These are phyloP conservation scores for Virgularia gustaviana DNA, from an alignment of 92 coral and sea anemone species.

Conservation along the genomic window DNA sequence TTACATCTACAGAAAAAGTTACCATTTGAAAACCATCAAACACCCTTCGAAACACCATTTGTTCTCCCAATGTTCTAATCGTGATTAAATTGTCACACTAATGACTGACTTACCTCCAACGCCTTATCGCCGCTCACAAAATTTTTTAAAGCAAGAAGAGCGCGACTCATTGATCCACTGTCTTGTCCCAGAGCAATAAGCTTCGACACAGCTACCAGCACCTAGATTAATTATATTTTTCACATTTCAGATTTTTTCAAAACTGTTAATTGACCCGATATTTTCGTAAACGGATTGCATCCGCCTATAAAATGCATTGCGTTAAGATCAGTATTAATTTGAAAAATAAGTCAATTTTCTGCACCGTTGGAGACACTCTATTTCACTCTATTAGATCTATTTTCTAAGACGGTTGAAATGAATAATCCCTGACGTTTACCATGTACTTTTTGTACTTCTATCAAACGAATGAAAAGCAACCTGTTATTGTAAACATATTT, in stretches of 20 bases:
- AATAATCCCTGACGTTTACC: too few species aligned
- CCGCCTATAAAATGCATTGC: too few species aligned
- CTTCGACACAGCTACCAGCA: constrained; percentile 92
- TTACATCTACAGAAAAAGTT: background rate
- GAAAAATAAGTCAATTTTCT: too few species aligned
- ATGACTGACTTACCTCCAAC: constrained; percentile 23
- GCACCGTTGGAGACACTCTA: too few species aligned
- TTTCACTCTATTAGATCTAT: too few species aligned
- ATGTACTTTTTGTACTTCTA: too few species aligned
- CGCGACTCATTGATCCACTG: constrained; percentile 80
- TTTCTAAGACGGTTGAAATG: too few species aligned
- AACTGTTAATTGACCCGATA: too few species aligned
- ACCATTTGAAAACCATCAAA: background rate
- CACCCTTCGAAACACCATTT: background rate
- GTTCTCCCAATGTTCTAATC: background rate
- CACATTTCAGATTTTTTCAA: background rate
- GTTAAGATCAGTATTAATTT: too few species aligned
- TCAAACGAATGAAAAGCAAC: too few species aligned
- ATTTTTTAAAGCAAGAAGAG: constrained; percentile 73
- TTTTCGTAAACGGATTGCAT: too few species aligned
- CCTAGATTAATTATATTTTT: constrained; percentile 45
- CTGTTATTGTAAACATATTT: too few species aligned
- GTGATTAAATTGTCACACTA: background rate
- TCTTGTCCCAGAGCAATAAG: constrained; percentile 88
- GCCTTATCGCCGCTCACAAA: constrained; percentile 85